Conservation (phyloP, 2,888 invertebrate species). For the Protodeltote pygarga region DNA sequence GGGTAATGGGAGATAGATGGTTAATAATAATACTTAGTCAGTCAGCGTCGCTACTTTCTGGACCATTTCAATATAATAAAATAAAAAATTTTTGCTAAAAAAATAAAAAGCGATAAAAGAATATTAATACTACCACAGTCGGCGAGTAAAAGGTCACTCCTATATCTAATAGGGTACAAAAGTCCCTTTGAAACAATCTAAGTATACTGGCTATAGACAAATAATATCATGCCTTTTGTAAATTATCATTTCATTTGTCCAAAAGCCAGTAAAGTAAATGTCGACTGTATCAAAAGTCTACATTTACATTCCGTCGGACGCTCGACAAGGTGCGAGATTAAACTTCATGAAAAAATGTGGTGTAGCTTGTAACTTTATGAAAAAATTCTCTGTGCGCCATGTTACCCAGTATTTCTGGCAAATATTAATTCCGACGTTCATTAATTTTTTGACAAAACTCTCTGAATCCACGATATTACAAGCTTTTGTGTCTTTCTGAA, state of each 20-base stretch:
- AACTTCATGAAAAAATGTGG: conserved; percentile 19
- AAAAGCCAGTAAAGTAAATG: background rate
- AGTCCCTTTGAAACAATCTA: no score
- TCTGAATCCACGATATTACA: conserved; percentile 26
- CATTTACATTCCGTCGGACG: conserved; percentile 27
- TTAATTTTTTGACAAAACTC: conserved; percentile 37
- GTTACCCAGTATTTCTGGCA: conserved; percentile 17
- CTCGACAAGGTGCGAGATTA: conserved; percentile 19
- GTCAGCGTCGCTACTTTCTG: no score
- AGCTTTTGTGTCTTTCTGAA: conserved; percentile 38
- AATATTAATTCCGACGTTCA: conserved; percentile 41
- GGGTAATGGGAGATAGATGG: no score
- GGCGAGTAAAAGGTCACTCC: no score
- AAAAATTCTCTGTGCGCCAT: conserved; percentile 11
- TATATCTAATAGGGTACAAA: no score
- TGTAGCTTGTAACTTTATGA: conserved; percentile 7
- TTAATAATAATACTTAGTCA: no score
- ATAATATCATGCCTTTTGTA: no score
- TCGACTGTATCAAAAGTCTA: conserved; percentile 8
- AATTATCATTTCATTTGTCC: background rate
- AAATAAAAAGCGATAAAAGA: no score
- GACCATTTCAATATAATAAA: no score
- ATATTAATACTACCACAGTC: no score
- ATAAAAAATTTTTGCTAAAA: no score
- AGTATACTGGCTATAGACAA: no score